These are phyloP conservation scores for Mystacides longicornis DNA, from an alignment of 2,888 invertebrate species.

Conservation along the genomic window DNA sequence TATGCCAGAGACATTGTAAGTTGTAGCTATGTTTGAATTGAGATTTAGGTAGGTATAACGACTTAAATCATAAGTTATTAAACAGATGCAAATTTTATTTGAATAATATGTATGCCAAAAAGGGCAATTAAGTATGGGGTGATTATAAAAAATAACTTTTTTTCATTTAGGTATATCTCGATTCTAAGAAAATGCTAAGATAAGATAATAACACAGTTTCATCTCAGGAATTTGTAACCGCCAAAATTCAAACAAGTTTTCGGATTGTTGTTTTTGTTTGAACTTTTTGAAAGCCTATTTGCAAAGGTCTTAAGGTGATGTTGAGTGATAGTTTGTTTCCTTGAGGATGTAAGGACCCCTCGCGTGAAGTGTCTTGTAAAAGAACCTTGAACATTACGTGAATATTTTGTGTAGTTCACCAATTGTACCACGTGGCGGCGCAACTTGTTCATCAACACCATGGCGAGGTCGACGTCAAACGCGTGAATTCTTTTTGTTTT, in stretches of 20 bases:
- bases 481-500: conserved; percentile 46
- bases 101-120: too few species aligned
- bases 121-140: too few species aligned
- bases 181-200: too few species aligned
- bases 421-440: conserved; percentile 13
- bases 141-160: too few species aligned
- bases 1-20: too few species aligned
- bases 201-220: too few species aligned
- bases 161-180: too few species aligned
- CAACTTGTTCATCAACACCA: conserved; percentile 34
- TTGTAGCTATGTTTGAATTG: too few species aligned
- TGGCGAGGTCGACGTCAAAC: conserved; percentile 45
- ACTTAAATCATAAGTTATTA: too few species aligned
- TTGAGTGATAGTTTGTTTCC: not conserved
- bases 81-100: too few species aligned
- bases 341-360: not conserved
- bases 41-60: too few species aligned
- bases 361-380: not conserved
- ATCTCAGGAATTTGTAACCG: too few species aligned
- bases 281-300: not conserved
- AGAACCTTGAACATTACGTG: conserved; percentile 2
- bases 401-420: not conserved
- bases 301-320: not conserved
- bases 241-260: not conserved
- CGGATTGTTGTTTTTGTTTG: not conserved